phyloP scores from a whole-genome alignment of 2,113 vertebrate genomes.

The Urocitellus parryii region DNA sequence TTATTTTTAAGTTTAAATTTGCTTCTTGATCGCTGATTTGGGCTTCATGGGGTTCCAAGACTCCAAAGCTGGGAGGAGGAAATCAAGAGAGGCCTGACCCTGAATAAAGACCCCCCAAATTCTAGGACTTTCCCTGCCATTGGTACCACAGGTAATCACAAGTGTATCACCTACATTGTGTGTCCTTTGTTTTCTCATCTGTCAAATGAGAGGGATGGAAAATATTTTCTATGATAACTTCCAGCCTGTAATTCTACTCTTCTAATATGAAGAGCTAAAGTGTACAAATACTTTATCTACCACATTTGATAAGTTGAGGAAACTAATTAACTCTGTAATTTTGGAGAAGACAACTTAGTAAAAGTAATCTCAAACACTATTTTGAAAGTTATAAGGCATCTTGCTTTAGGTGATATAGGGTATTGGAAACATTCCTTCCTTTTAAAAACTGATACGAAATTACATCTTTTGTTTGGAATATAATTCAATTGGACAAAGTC shows the following conservation, averaged over 20 bases:
- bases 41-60: not conserved
- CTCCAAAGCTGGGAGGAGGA: not conserved
- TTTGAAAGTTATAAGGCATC: not conserved
- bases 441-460: not conserved
- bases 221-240: not conserved
- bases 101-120: not conserved
- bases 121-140: not conserved
- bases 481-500: not conserved
- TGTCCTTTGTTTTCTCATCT: not conserved
- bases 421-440: not conserved
- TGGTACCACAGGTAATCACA: not conserved
- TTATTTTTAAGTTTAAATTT: not conserved
- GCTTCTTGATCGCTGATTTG: not conserved
- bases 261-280: not conserved
- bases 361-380: not conserved
- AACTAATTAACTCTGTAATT: not conserved
- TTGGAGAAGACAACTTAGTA: not conserved
- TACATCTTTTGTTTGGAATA: not conserved
- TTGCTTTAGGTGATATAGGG: not conserved
- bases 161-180: accelerated
- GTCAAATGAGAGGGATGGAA: not conserved
- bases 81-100: not conserved
- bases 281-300: not conserved
- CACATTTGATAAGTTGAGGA: not conserved
- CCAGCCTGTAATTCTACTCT: not conserved